Evolutionary conservation across 2,888 invertebrate genomes (phyloP), one percentile per base, ranked within the genome.

Genomic region (Scrobipalpa costella): DNA sequence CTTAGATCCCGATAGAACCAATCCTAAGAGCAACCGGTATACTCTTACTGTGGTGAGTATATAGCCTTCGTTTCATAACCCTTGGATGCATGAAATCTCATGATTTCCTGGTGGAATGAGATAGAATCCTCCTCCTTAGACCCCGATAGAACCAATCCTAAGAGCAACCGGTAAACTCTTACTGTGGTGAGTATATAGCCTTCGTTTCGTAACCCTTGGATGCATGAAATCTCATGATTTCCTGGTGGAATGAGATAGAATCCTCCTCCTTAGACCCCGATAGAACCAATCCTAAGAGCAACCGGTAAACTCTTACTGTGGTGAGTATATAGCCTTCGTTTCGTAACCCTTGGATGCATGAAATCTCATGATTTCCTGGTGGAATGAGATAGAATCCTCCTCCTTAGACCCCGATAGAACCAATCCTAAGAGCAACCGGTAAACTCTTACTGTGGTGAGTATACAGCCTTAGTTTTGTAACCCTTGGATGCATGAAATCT

Each of bases 231-330:
- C n/a, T n/a, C n/a, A n/a, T n/a, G n/a, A n/a, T n/a, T n/a, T n/a
- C n/a, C n/a, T n/a, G n/a, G n/a, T n/a, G n/a, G n/a, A n/a, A n/a
- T n/a, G n/a, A n/a, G n/a, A n/a, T n/a, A n/a, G n/a, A n/a, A n/a
- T n/a, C n/a, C n/a, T 97, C 98, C 0, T 94, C 94, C 55, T 92
- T 98, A 38, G 98, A 98, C 88, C 98, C 97, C 0, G 98, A 98
- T 85, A 92, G 95, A 58, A 95, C 96, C 0, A 94, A 95, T 40
- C 96, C 95, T 0, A 95, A 95, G 78, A 95, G 93, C 57, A 94
- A 93, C 3, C 84, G 93, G 59, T 97, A 97, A 76, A 92, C 93
- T 0, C 87, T 96, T 27, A 94, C 93, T 69, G 95, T 96, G 75
- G 92, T 93, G 80, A 71, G 92, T 83, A 15, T 3, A 27, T 3